Evolutionary conservation across 1,140 invertebrate species (phyloP).

Genomic region (Heliconius hermathena): DNA sequence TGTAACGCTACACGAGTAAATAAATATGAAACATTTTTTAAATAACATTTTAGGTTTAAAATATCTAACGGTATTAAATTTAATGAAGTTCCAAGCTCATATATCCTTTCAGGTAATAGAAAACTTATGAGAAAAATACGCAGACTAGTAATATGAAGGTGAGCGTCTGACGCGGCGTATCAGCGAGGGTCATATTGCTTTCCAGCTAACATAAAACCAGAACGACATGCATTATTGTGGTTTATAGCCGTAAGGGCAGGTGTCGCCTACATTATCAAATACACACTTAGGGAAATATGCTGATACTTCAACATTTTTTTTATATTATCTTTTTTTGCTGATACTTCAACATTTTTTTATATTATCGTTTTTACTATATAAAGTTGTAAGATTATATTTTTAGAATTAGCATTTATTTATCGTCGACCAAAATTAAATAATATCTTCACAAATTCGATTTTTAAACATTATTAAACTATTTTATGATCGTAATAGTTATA

Average conservation of each 20-base stretch:
- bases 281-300: constrained; percentile 5
- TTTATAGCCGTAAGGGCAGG: constrained; percentile 39
- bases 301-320: neutral
- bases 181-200: constrained; percentile 30
- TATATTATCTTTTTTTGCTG: neutral
- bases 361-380: neutral
- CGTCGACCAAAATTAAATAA: no score
- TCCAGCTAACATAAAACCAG: constrained; percentile 32
- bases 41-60: neutral
- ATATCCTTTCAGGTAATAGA: constrained; percentile 24
- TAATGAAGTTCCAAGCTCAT: constrained; percentile 16
- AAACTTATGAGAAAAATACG: constrained; percentile 13
- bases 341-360: neutral
- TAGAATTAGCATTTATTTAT: no score
- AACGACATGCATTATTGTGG: constrained; percentile 41
- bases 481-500: no score
- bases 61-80: constrained; percentile 16
- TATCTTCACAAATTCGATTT: no score
- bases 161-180: constrained; percentile 19
- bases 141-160: constrained; percentile 16
- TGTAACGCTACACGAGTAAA: neutral
- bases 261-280: constrained; percentile 31
- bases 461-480: no score
- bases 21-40: neutral
- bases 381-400: neutral